Conservation (phyloP, 2,113 vertebrate genomes). For the Apaloderma vittatum region DNA sequence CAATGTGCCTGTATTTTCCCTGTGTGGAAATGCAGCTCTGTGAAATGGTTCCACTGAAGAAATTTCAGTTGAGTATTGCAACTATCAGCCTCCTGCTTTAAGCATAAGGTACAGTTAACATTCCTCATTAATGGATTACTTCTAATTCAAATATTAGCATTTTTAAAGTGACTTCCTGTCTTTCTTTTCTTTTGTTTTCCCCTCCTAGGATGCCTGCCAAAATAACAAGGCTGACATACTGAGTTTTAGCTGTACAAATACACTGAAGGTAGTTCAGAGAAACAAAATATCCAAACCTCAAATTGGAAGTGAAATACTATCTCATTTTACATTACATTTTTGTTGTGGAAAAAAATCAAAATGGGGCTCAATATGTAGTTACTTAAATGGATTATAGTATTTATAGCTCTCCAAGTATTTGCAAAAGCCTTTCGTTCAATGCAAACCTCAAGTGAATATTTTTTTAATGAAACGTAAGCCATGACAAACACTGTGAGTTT, state of each 20-base stretch:
- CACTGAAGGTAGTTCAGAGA: slow-evolving; percentile 45
- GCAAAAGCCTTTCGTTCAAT: slow-evolving; percentile 26
- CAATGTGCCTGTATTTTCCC: neutral
- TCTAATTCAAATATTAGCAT: neutral
- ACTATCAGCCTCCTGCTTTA: neutral
- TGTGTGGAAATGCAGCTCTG: neutral
- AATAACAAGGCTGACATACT: slow-evolving; percentile 5
- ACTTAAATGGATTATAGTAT: slow-evolving; percentile 70
- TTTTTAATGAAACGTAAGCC: slow-evolving; percentile 73
- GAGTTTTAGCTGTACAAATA: slow-evolving; percentile 33
- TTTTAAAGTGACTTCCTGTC: neutral
- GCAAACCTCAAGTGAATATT: slow-evolving; percentile 66
- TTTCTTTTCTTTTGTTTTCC: neutral
- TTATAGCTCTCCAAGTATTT: slow-evolving; percentile 61
- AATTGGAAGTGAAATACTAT: slow-evolving; percentile 45
- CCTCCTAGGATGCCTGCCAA: neutral
- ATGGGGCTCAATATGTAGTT: slow-evolving; percentile 63
- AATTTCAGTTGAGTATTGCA: slow-evolving; percentile 39
- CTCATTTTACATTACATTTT: slow-evolving; percentile 39
- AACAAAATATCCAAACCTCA: slow-evolving; percentile 59
- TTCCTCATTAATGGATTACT: neutral
- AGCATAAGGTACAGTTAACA: neutral
- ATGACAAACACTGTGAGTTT: slow-evolving; percentile 67
- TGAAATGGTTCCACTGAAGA: slow-evolving; percentile 30
- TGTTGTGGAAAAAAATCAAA: slow-evolving; percentile 50